Evolutionary conservation across 1,140 invertebrate genomes (phyloP).

Genomic region (Batillaria attramentaria): DNA sequence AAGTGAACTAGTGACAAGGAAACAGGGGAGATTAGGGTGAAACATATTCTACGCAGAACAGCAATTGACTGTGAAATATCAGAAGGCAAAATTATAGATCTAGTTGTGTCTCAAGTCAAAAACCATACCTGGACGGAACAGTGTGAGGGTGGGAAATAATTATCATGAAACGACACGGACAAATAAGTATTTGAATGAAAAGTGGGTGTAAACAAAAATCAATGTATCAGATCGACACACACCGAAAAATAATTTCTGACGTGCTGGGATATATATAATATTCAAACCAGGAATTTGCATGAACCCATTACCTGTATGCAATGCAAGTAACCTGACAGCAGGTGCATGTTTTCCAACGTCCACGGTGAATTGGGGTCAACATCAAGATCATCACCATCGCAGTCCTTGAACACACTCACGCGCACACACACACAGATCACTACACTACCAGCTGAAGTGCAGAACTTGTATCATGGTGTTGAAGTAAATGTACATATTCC

Average conservation of each 20-base stretch:
- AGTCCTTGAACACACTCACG: background rate
- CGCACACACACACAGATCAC: slow-evolving; percentile 15
- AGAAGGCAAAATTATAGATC: background rate
- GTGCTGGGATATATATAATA: background rate
- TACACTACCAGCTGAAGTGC: too few relatives aligned
- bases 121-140: too few relatives aligned
- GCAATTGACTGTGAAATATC: background rate
- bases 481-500: background rate
- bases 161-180: too few relatives aligned
- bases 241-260: background rate
- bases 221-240: background rate
- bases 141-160: too few relatives aligned
- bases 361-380: background rate
- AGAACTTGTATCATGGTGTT: background rate
- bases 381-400: background rate
- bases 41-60: too few relatives aligned
- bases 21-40: background rate
- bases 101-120: background rate
- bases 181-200: background rate
- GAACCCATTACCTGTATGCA: slow-evolving; percentile 12
- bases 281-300: background rate
- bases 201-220: background rate
- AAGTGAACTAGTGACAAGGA: background rate
- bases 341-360: slow-evolving; percentile 22
- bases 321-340: slow-evolving; percentile 9